Evolutionary conservation across 2,113 vertebrate genomes (phyloP), one percentile per base, ranked within the genome.

Genomic region (Bucco capensis): DNA sequence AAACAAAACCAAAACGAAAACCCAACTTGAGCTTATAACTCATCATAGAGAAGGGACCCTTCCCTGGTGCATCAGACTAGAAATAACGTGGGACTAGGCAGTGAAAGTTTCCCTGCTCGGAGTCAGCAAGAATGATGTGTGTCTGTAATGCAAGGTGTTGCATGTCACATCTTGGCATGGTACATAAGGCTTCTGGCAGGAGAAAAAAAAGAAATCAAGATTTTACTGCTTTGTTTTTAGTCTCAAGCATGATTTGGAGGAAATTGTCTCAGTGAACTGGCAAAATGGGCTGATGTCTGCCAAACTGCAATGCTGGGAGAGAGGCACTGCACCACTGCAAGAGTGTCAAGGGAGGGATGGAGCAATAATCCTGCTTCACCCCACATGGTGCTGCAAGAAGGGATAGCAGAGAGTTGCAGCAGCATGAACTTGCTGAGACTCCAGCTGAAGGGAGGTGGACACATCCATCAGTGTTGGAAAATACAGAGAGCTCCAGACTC

Each of bases 131-230:
- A 93, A 18, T 24, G 88, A 80, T 0, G 3, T 3, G 58, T 86
- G 80, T 64, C 86, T 86, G 72, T 23, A 81, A 51, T 3, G 30
- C 61, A 74, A 91, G 83, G 95, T 92, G 86, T 30, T 66, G 54
- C 3, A 0, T 74, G 69, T 81, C 86, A 40, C 61, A 33, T 51
- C 76, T 76, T 81, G 88, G 80, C 88, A 56, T 0, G 22, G 30
- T 14, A 30, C 42, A 3, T 25, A 47, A 5, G 31, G 83, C 72
- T 90, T 76, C 83, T 86, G 88, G 64, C 88, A 67, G 64, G 31
- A 19, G 19, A 38, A 54, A 50, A 30, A 49, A 61, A 42, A 49
- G n/a, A 56, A 80, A 88, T 67, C 35, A 58, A 83, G 51, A 10
- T 69, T 88, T 53, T 50, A 33, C 51, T 83, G 33, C 31, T 83